These are phyloP conservation scores for Diadophis punctatus DNA, from an alignment of 2,113 vertebrate genomes.

Conservation along the genomic window DNA sequence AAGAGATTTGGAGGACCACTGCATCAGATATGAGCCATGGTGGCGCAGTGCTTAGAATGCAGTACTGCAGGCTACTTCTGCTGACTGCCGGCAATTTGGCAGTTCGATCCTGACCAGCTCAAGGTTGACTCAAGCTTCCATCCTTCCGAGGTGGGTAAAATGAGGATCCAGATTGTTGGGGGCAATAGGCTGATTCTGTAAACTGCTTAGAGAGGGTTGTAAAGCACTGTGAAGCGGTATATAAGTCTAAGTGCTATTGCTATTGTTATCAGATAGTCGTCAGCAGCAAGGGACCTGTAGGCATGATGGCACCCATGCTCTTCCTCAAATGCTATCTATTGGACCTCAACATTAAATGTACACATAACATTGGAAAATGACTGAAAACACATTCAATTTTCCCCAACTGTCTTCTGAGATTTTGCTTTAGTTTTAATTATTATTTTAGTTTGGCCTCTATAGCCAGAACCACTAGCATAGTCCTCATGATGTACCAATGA, in stretches of 20 bases:
- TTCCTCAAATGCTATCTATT: neutral
- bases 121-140: too few species aligned
- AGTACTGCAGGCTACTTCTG: too few species aligned
- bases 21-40: neutral
- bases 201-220: too few species aligned
- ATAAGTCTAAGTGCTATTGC: too few species aligned
- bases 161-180: too few species aligned
- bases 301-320: neutral
- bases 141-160: too few species aligned
- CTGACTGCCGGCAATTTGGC: too few species aligned
- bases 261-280: too few species aligned
- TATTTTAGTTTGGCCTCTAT: neutral
- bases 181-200: too few species aligned
- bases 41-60: too few species aligned
- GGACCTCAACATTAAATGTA: neutral
- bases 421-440: neutral
- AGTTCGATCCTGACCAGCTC: too few species aligned
- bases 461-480: neutral
- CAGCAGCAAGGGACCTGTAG: neutral
- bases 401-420: neutral
- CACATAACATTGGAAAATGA: neutral
- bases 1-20: neutral
- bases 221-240: too few species aligned
- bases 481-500: neutral
- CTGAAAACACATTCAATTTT: neutral